Percentiles rank a stretch among this genome's conserved stretches.
phyloP scores from a whole-genome alignment of 2,797 vertebrate species.

The Phalloptychus januarius region DNA sequence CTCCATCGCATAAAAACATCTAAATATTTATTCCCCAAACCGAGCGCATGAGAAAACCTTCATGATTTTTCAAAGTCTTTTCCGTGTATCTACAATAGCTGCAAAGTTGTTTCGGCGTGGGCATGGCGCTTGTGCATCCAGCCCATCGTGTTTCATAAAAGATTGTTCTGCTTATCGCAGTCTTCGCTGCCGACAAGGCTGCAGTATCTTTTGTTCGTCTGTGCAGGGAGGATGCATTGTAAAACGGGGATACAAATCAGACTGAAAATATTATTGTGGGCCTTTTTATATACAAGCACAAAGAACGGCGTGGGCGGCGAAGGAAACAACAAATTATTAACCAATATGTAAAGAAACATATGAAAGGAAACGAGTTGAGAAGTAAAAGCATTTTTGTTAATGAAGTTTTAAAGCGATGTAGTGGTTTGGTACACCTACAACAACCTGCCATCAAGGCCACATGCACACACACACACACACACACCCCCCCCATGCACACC shows the following conservation, averaged over 20 bases:
- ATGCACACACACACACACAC: not conserved
- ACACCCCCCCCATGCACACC: no score
- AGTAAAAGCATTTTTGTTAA: not conserved
- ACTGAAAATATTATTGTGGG: constrained; percentile 16
- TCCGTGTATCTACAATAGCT: constrained; percentile 27
- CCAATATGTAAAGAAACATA: not conserved
- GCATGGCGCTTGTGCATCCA: constrained; percentile 12
- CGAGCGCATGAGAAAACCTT: not conserved
- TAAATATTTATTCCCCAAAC: not conserved
- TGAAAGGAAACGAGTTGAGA: not conserved
- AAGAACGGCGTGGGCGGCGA: constrained; percentile 2
- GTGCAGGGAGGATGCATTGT: constrained; percentile 12
- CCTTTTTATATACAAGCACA: constrained; percentile 15
- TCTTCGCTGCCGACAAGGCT: constrained; percentile 49
- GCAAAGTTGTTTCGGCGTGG: constrained; percentile 14
- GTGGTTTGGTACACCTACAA: not conserved
- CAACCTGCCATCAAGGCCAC: not conserved
- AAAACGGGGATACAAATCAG: constrained; percentile 32
- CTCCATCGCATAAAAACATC: not conserved
- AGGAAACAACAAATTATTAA: not conserved
- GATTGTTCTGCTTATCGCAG: constrained; percentile 49
- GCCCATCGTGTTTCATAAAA: constrained; percentile 20
- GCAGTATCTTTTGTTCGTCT: constrained; percentile 46
- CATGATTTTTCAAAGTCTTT: constrained; percentile 18
- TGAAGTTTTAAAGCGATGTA: not conserved